A percentile compares a stretch with the other conserved stretches of the same genome.
Conservation (phyloP, 92 coral and sea anemone genomes). For the Epizoanthus stellaris region DNA sequence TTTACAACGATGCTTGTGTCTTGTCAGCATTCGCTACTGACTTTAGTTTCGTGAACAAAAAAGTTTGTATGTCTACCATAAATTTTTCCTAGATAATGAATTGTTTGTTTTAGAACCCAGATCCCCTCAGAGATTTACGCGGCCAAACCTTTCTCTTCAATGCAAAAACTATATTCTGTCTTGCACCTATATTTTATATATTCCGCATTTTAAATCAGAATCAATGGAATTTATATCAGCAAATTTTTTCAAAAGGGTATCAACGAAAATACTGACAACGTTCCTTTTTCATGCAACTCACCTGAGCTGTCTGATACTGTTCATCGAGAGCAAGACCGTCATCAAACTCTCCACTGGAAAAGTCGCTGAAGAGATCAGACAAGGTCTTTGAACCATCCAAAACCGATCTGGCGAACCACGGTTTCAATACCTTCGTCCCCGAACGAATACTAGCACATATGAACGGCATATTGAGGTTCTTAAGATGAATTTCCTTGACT, state of each 20-base stretch:
- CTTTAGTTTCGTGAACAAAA: background rate
- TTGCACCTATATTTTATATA: slow-evolving; percentile 3
- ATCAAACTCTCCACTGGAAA: background rate
- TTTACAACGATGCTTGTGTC: slow-evolving; percentile 12
- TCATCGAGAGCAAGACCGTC: background rate
- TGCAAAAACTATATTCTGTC: slow-evolving; percentile 10
- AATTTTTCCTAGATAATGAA: background rate
- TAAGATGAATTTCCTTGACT: background rate
- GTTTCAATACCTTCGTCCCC: slow-evolving; percentile 4
- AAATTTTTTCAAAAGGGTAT: slow-evolving; percentile 23
- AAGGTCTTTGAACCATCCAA: background rate
- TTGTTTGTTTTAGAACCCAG: slow-evolving; percentile 1
- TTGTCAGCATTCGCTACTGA: slow-evolving; percentile 11
- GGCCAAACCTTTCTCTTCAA: background rate
- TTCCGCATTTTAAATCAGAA: slow-evolving; percentile 18
- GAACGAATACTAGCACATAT: slow-evolving; percentile 22
- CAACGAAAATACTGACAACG: slow-evolving; percentile 28
- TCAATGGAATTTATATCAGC: slow-evolving; percentile 7
- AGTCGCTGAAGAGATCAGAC: background rate
- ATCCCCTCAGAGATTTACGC: background rate
- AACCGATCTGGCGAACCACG: slow-evolving; percentile 16
- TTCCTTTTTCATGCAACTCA: slow-evolving; percentile 7
- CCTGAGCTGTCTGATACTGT: slow-evolving; percentile 14
- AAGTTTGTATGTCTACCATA: background rate
- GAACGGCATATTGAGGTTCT: slow-evolving; percentile 4